Conservation (phyloP, 2,888 invertebrate species). For the Drosophila fungiperda region DNA sequence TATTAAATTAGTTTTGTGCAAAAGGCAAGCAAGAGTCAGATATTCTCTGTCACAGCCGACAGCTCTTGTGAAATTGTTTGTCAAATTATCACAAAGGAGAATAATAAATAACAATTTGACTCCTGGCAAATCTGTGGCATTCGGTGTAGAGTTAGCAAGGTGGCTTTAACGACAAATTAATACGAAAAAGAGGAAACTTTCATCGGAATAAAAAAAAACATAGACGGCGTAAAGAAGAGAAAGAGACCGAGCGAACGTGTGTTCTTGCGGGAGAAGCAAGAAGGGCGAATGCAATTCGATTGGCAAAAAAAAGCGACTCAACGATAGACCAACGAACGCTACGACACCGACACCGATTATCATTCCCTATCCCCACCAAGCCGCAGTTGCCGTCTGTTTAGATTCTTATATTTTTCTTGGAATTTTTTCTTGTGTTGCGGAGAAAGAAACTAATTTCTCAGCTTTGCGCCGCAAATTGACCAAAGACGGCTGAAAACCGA, state of each 20-base stretch:
- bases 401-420: constrained; percentile 13
- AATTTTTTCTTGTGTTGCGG: background rate
- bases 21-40: constrained; percentile 13
- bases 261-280: constrained; percentile 1
- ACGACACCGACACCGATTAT: constrained; percentile 51
- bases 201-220: constrained; percentile 32
- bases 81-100: constrained; percentile 38
- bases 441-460: constrained; percentile 17
- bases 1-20: constrained; percentile 13
- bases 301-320: constrained; percentile 46
- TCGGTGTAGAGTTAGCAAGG: constrained; percentile 11
- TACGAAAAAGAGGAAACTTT: constrained; percentile 6
- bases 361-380: constrained; percentile 21
- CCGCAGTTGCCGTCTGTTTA: constrained; percentile 34
- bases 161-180: constrained; percentile 6
- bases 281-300: constrained; percentile 46
- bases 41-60: constrained; percentile 27
- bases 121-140: constrained; percentile 13
- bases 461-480: constrained; percentile 34
- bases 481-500: constrained; percentile 11
- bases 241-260: constrained; percentile 6
- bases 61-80: constrained; percentile 34
- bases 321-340: constrained; percentile 30
- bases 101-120: constrained; percentile 16
- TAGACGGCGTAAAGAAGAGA: constrained; percentile 7